Evolutionary conservation across 53 echinoderm and acorn worm genomes (phyloP).

Genomic region (Echinometra lucunter): DNA sequence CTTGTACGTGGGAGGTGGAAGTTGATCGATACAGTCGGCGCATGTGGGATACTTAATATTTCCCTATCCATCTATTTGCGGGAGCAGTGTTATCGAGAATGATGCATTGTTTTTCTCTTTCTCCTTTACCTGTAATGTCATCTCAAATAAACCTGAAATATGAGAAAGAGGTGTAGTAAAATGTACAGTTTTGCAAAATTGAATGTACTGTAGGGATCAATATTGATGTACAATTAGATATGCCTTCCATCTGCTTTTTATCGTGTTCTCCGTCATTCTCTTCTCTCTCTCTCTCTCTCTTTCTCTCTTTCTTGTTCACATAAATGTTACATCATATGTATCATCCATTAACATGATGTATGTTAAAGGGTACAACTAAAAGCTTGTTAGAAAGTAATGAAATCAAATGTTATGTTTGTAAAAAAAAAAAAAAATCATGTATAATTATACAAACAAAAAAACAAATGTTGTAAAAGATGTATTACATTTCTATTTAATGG

Average conservation of each 20-base stretch:
- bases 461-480: background rate
- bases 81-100: background rate
- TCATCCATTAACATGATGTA: too few relatives aligned
- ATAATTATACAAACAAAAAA: slow-evolving; percentile 2
- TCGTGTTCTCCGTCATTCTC: too few relatives aligned
- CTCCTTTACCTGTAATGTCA: background rate
- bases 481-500: slow-evolving; percentile 8
- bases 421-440: background rate
- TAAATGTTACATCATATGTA: too few relatives aligned
- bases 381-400: background rate
- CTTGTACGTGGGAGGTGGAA: background rate
- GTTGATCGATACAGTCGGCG: background rate
- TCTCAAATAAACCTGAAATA: background rate
- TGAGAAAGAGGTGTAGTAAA: background rate
- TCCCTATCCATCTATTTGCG: background rate
- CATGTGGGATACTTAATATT: background rate
- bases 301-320: too few relatives aligned
- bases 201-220: background rate
- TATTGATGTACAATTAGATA: background rate
- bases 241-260: background rate
- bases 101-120: slow-evolving; percentile 3
- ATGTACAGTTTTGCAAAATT: background rate
- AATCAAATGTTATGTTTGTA: background rate
- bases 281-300: too few relatives aligned
- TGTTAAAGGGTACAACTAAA: too few relatives aligned